A percentile compares a stretch with the other conserved stretches of the same genome.
These are phyloP conservation scores for Sympetrum striolatum DNA, from an alignment of 2,888 invertebrate genomes.

Conservation along the genomic window DNA sequence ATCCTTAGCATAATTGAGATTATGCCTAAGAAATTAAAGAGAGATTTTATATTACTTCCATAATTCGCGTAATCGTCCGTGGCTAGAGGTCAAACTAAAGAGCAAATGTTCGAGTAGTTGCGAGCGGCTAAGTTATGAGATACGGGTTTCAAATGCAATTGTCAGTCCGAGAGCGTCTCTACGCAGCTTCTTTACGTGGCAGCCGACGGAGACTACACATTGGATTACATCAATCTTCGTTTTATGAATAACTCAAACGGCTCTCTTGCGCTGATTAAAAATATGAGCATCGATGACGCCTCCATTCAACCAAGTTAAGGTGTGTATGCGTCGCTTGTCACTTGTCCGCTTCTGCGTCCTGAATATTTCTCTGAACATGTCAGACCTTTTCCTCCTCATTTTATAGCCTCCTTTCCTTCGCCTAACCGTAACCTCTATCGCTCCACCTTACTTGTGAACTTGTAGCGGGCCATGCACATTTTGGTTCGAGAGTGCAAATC, in stretches of 20 bases:
- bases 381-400: not conserved
- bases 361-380: not conserved
- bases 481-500: not conserved
- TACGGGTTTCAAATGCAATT: not conserved
- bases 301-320: not conserved
- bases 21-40: too few species aligned
- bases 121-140: not conserved
- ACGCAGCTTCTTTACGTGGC: not conserved
- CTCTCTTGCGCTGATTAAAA: not conserved
- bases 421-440: not conserved
- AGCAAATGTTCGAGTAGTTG: not conserved
- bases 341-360: not conserved
- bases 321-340: not conserved
- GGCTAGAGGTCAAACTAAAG: not conserved
- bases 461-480: not conserved
- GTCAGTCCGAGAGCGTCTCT: not conserved
- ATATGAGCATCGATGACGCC: not conserved
- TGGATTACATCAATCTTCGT: not conserved
- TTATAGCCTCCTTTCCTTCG: not conserved
- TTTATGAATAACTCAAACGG: not conserved
- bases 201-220: not conserved
- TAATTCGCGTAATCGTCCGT: too few species aligned
- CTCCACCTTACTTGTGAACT: not conserved
- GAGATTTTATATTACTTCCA: too few species aligned
- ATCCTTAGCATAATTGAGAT: too few species aligned